Evolutionary conservation across 2,797 vertebrate species (phyloP), one percentile per base, ranked within the genome.

Genomic region (Anisognathus igniventris): DNA sequence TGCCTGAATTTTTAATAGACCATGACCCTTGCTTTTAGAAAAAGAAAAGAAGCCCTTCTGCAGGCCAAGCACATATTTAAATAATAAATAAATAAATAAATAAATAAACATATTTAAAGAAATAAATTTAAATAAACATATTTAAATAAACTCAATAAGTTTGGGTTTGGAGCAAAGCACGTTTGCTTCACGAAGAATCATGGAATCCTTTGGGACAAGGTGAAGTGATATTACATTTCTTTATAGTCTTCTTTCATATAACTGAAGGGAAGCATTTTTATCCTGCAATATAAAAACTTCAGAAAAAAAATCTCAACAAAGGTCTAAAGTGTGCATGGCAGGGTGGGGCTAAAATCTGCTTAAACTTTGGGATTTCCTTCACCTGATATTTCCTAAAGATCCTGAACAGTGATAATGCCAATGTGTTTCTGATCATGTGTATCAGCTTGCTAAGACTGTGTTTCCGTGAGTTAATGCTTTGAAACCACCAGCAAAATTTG

Each of bases 1-100:
- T 70, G 24, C n/a, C 20, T 22, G 62, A 85, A 22, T 16, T 95
- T 89, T 86, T 62, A 85, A 45, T 39, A 76, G n/a, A 68, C 13
- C 31, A n/a, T 23, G 31, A 54, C 21, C 10, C 14, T 61, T 85
- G 42, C 35, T 58, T 47, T 64, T 56, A 64, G 75, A 39, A 79
- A 70, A 85, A 61, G 27, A 57, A 62, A 54, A 75, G 1, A 44
- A 57, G 28, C 31, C 28, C 66, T 57, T 53, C 50, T 87, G 27
- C 24, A 76, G 57, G n/a, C 50, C 44, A 66, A 48, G 28, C 14
- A 54, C 20, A 37, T 62, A 37, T 78, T 30, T 53, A 74, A 93
- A 71, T 30, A 50, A 51, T 10, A 28, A 48, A 9, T 16, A 50
- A 50, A 50, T 17, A 50, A 50, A 50, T 17, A 50, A 50, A 50